A percentile compares a stretch with the other conserved stretches of the same genome.
phyloP scores from a whole-genome alignment of 2,113 vertebrate genomes.

The Trinectes maculatus region DNA sequence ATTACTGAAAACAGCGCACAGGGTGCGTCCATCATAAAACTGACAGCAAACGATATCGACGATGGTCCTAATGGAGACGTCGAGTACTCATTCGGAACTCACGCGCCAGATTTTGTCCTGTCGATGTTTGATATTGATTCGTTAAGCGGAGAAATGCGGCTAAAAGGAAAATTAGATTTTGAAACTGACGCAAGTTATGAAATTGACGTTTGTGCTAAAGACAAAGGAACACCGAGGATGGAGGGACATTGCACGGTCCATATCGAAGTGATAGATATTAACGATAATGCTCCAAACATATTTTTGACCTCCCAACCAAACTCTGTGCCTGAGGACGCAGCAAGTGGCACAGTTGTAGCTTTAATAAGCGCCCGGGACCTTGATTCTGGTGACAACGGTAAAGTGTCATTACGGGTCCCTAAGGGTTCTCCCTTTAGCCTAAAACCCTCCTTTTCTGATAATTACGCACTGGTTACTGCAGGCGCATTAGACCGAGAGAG shows the following conservation, averaged over 20 bases:
- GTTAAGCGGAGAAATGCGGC: conserved; percentile 58
- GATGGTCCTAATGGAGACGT: conserved; percentile 74
- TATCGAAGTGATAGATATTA: conserved; percentile 70
- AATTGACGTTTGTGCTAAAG: conserved; percentile 66
- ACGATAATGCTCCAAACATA: conserved; percentile 85
- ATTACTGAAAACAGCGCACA: conserved; percentile 79
- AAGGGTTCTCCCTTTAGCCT: conserved; percentile 81
- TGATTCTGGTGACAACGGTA: conserved; percentile 64
- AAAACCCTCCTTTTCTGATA: conserved; percentile 85
- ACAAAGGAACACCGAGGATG: conserved; percentile 74
- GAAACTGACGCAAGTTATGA: conserved; percentile 50
- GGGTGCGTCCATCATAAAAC: conserved; percentile 75
- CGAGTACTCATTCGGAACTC: conserved; percentile 67
- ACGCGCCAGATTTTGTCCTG: conserved; percentile 50
- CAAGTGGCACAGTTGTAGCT: conserved; percentile 66
- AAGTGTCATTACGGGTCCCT: conserved; percentile 72
- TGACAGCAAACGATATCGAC: conserved; percentile 79
- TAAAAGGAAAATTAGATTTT: conserved; percentile 61
- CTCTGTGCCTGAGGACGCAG: conserved; percentile 55
- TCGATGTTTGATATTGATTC: conserved; percentile 59
- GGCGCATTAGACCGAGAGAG: conserved; percentile 83
- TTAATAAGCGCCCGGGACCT: conserved; percentile 63
- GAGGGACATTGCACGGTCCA: conserved; percentile 75
- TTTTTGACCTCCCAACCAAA: conserved; percentile 74
- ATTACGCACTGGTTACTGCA: conserved; percentile 86